phyloP scores from a whole-genome alignment of 2,113 vertebrate genomes.

The Perca schrenkii region DNA sequence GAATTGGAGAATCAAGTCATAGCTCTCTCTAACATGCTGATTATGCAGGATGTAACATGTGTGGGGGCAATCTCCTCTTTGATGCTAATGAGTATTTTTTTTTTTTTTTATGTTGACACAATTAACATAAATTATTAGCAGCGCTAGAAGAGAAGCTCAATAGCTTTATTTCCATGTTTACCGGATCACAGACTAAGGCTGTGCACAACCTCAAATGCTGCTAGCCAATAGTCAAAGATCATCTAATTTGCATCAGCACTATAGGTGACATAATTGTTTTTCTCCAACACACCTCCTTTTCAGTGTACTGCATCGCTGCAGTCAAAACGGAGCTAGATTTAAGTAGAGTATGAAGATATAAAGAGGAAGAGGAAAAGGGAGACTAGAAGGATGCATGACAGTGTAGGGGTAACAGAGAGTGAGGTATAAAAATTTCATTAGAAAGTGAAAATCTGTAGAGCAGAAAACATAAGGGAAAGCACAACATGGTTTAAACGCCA shows the following conservation, averaged over 20 bases:
- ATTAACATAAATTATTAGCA: conserved; percentile 34
- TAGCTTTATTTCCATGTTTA: not conserved
- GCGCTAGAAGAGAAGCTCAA: not conserved
- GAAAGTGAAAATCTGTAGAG: not conserved
- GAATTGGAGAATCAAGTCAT: not conserved
- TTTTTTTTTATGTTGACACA: not conserved
- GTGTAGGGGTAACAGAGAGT: not conserved
- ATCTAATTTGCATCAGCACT: not conserved
- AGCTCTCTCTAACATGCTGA: conserved; percentile 1
- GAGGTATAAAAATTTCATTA: conserved; percentile 29
- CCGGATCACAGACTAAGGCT: not conserved
- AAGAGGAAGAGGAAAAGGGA: not conserved
- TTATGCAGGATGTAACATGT: conserved; percentile 12
- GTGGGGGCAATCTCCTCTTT: conserved; percentile 1
- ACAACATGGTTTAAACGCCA: not conserved
- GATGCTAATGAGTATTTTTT: not conserved
- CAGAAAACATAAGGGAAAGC: not conserved
- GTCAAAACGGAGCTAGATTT: conserved; percentile 10
- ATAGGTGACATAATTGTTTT: not conserved
- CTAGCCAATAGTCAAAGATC: not conserved
- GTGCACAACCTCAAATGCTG: not conserved
- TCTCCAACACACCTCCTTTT: not conserved
- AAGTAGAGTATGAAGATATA: not conserved
- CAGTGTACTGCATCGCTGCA: conserved; percentile 25
- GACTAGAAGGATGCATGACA: not conserved